Base-by-base conservation (phyloP, 1,140 invertebrate genomes). In the Diplogasteroides magnus region DNA sequence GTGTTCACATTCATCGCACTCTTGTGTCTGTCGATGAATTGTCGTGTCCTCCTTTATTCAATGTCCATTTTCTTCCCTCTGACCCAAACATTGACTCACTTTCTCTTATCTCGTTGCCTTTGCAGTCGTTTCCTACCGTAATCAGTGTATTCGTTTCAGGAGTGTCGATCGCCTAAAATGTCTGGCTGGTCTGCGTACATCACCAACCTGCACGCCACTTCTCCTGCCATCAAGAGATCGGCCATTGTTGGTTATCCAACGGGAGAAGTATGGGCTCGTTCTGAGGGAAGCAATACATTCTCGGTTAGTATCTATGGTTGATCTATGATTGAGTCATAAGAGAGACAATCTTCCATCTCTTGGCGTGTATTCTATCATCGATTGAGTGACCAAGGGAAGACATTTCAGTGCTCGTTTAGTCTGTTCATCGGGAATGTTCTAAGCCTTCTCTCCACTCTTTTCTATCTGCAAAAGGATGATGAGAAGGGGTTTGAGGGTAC, bases 141-240 rank as follows among this genome's bases (percentile, higher is more conserved):
- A n/a, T n/a, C n/a, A n/a, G n/a, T n/a, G n/a, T n/a, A n/a, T n/a
- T n/a, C n/a, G n/a, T n/a, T n/a, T n/a, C n/a, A n/a, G n/a, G n/a
- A n/a, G n/a, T n/a, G n/a, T n/a, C n/a, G n/a, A n/a, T n/a, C n/a
- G n/a, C n/a, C n/a, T n/a, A 75, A 37, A 59, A 81, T 81, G 79
- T 74, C 79, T 70, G 80, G 79, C 61, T 81, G 79, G 79, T 61
- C 69, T 63, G 79, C 78, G 11, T 81, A 81, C 71, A 78, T 81
- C 61, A 71, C 64, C n/a, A 74, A 71, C n/a, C 66, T 81, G 32
- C 60, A 74, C 57, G 72, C 57, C 19, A 71, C 61, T 31, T 67
- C 64, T 57, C 3, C 67, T 14, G 69, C 64, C 27, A 81, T 81
- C 69, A 76, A 75, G 58, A 59, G 77, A 28, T 80, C 76, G 14